These are phyloP conservation scores for Syngnathus acus DNA, from an alignment of 2,797 vertebrate species.

Conservation along the genomic window DNA sequence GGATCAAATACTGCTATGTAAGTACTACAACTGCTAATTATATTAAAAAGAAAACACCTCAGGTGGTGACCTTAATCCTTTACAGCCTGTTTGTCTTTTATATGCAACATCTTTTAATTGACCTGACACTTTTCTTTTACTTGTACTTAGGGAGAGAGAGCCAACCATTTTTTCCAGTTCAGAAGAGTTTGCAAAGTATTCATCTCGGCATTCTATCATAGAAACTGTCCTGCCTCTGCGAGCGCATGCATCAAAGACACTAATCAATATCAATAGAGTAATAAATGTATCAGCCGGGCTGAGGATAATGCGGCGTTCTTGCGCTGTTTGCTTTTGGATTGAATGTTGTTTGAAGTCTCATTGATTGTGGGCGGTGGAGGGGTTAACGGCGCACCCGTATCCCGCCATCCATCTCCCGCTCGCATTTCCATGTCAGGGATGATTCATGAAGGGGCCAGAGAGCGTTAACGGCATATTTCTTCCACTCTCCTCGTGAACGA, in stretches of 20 bases:
- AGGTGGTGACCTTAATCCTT: too few species aligned
- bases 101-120: too few species aligned
- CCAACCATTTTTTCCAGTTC: neutral
- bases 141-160: neutral
- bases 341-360: neutral
- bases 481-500: neutral
- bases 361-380: neutral
- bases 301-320: neutral
- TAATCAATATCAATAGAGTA: conserved; percentile 1
- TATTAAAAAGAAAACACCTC: too few species aligned
- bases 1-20: too few species aligned
- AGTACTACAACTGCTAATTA: too few species aligned
- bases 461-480: neutral
- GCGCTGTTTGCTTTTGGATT: neutral
- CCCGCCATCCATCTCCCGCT: conserved; percentile 1
- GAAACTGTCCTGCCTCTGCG: conserved; percentile 65
- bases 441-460: neutral
- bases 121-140: too few species aligned
- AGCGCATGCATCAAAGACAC: conserved; percentile 11
- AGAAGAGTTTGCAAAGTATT: neutral
- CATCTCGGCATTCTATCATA: conserved; percentile 39
- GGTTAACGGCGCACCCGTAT: neutral
- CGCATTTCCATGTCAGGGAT: neutral
- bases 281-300: neutral
- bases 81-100: too few species aligned